Evolutionary conservation across 2,113 vertebrate genomes (phyloP).

Genomic region (Pogonocichla stellata): DNA sequence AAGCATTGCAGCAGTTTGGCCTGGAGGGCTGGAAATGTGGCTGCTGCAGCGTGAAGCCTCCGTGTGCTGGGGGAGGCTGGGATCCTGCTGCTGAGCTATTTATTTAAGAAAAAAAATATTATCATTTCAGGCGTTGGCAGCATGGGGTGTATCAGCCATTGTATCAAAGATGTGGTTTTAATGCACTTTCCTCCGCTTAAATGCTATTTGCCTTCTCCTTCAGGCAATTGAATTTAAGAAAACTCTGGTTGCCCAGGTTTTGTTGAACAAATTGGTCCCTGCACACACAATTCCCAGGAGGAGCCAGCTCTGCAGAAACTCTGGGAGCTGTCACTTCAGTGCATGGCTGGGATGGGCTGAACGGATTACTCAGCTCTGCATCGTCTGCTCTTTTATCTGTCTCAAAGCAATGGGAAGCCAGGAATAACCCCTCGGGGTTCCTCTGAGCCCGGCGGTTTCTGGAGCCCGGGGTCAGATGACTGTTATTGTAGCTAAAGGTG

Average conservation of each 20-base stretch:
- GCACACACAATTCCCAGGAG: conserved; percentile 47
- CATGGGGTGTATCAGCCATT: conserved; percentile 26
- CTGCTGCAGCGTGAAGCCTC: not conserved
- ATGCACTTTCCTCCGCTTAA: conserved; percentile 63
- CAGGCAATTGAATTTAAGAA: conserved; percentile 74
- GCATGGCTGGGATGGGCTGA: conserved; percentile 30
- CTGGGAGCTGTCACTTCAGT: conserved; percentile 61
- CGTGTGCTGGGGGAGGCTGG: not conserved
- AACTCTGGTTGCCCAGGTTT: conserved; percentile 62
- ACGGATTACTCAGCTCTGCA: conserved; percentile 50
- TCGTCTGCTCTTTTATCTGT: conserved; percentile 54
- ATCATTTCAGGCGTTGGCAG: conserved; percentile 65
- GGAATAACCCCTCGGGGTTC: conserved; percentile 47
- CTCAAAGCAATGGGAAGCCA: conserved; percentile 45
- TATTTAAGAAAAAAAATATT: conserved; percentile 74
- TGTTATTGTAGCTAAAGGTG: conserved; percentile 59
- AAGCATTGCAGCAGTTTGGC: not conserved
- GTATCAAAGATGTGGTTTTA: conserved; percentile 70
- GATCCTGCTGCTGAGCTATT: conserved; percentile 48
- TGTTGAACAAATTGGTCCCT: conserved; percentile 59
- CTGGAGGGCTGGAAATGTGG: conserved; percentile 23
- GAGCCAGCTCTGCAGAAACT: conserved; percentile 61
- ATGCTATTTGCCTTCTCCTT: conserved; percentile 69
- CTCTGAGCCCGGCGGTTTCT: conserved; percentile 4
- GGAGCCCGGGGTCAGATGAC: conserved; percentile 39